Evolutionary conservation across 1,140 invertebrate genomes (phyloP).

Genomic region (Zaprionus ornatus): DNA sequence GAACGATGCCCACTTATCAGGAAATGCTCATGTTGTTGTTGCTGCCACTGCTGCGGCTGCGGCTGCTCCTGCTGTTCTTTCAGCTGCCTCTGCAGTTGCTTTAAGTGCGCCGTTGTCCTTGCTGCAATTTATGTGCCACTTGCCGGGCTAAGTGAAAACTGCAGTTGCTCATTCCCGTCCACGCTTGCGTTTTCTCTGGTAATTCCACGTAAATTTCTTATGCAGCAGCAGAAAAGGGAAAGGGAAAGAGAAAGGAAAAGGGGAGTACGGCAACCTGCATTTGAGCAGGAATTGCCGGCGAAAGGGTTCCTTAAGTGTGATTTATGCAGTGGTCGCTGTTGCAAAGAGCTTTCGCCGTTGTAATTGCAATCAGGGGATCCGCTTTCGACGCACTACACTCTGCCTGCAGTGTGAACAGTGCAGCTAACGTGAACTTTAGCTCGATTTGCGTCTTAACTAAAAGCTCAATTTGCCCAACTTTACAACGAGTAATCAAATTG

Average conservation of each 20-base stretch:
- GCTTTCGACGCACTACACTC: constrained; percentile 15
- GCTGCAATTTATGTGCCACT: constrained; percentile 77
- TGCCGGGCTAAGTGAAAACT: constrained; percentile 71
- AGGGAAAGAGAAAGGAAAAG: neutral
- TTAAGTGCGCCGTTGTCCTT: constrained; percentile 55
- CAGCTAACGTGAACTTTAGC: neutral
- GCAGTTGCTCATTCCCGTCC: constrained; percentile 41
- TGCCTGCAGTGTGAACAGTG: neutral
- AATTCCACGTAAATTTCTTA: constrained; percentile 35
- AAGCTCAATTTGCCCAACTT: neutral
- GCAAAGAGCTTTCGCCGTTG: constrained; percentile 37
- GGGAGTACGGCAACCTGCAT: constrained; percentile 35
- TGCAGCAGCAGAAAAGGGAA: constrained; percentile 24
- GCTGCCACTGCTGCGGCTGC: neutral
- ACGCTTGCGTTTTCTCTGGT: constrained; percentile 10
- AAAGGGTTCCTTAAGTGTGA: constrained; percentile 60
- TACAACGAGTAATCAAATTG: neutral
- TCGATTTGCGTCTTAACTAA: neutral
- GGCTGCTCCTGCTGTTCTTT: constrained; percentile 23
- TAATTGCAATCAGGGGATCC: constrained; percentile 31
- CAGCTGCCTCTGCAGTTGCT: constrained; percentile 15
- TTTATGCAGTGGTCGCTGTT: constrained; percentile 54
- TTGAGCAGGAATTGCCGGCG: constrained; percentile 20
- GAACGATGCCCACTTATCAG: constrained; percentile 62
- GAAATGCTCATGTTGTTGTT: constrained; percentile 32